phyloP scores from a whole-genome alignment of 1,140 invertebrate genomes.

The Trachelipus rathkii region DNA sequence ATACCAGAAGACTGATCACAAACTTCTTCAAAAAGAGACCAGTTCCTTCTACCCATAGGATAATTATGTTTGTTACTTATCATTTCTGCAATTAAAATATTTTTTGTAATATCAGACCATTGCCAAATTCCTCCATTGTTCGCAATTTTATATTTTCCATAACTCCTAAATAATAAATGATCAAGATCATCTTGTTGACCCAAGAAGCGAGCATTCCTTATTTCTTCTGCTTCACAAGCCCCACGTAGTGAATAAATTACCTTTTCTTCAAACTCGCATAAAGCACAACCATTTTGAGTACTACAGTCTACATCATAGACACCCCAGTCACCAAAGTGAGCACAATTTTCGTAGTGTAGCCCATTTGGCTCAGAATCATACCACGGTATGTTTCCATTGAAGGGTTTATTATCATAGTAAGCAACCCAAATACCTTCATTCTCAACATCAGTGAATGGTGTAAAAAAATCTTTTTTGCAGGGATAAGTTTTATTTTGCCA shows the following conservation, averaged over 20 bases:
- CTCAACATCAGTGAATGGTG: not conserved
- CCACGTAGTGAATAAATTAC: conserved; percentile 10
- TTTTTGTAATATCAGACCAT: conserved; percentile 4
- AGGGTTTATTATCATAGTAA: not conserved
- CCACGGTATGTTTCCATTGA: not conserved
- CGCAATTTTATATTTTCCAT: conserved; percentile 17
- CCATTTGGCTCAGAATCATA: conserved; percentile 22
- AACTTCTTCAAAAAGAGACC: not conserved
- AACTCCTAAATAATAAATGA: conserved; percentile 6
- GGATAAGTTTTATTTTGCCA: not conserved
- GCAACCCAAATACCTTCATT: conserved; percentile 5
- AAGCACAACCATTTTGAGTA: not conserved
- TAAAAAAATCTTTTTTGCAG: too few species aligned
- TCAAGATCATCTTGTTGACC: not conserved
- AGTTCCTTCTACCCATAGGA: conserved; percentile 20
- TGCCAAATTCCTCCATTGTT: conserved; percentile 14
- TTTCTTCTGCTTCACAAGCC: conserved; percentile 16
- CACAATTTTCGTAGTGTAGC: conserved; percentile 25
- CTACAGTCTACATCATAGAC: conserved; percentile 5
- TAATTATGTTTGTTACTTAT: not conserved
- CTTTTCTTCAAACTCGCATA: conserved; percentile 7
- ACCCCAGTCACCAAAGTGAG: not conserved
- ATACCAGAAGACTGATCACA: conserved; percentile 16
- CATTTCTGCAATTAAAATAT: not conserved
- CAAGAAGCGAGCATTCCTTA: conserved; percentile 1